Evolutionary conservation across 1,140 invertebrate genomes (phyloP).

Genomic region (Ceratina japonica): DNA sequence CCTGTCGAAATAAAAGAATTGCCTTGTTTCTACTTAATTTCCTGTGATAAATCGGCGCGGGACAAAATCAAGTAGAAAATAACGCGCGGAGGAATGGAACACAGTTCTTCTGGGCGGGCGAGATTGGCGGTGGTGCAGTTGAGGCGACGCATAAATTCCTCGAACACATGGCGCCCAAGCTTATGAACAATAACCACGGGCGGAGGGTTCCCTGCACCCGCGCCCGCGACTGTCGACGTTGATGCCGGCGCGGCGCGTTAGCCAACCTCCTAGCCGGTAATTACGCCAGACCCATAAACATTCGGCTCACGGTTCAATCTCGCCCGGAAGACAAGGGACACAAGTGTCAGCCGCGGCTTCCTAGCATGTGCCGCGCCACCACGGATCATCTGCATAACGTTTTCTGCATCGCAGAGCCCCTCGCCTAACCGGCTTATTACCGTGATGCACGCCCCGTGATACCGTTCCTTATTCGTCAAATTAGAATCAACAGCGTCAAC

Average conservation of each 20-base stretch:
- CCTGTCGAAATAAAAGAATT: no score
- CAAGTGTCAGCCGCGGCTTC: constrained; percentile 45
- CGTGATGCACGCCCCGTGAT: neutral
- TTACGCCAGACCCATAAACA: constrained; percentile 62
- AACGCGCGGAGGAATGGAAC: neutral
- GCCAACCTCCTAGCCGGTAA: constrained; percentile 52
- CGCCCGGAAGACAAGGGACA: constrained; percentile 55
- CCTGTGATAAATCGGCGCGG: no score
- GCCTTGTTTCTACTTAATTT: no score
- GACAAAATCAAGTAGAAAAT: no score
- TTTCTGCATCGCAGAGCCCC: constrained; percentile 20
- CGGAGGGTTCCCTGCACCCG: constrained; percentile 42
- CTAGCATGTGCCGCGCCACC: constrained; percentile 22
- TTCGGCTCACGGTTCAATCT: constrained; percentile 59
- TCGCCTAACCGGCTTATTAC: constrained; percentile 33
- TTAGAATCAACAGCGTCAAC: neutral
- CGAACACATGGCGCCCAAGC: constrained; percentile 67
- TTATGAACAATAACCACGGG: constrained; percentile 71
- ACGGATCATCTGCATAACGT: constrained; percentile 50
- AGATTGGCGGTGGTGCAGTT: neutral
- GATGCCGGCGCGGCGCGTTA: constrained; percentile 50
- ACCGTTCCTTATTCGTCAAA: neutral
- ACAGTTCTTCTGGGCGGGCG: neutral
- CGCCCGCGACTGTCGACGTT: constrained; percentile 40
- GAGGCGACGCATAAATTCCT: constrained; percentile 64